Conservation (phyloP, 2,113 vertebrate species). For the Petaurus breviceps region DNA sequence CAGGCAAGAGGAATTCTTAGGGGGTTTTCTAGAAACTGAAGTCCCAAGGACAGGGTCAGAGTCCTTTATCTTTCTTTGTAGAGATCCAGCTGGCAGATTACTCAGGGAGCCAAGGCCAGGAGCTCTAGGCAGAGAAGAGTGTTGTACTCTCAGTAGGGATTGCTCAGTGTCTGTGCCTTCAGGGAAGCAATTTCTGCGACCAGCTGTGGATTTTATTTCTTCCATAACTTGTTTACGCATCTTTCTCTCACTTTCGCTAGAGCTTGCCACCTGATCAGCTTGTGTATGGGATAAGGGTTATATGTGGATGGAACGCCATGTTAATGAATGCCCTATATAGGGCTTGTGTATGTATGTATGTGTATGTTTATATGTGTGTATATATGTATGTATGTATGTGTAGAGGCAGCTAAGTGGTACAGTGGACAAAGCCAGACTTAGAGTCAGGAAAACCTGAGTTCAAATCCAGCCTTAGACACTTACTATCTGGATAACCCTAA, state of each 20-base stretch:
- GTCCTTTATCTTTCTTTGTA: slow-evolving; percentile 36
- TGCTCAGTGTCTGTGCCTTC: slow-evolving; percentile 25
- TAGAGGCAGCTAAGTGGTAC: neutral
- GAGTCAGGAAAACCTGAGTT: neutral
- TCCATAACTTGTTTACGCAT: neutral
- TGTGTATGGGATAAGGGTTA: neutral
- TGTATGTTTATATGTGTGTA: neutral
- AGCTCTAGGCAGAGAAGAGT: slow-evolving; percentile 3
- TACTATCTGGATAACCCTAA: neutral
- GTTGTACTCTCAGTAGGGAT: neutral
- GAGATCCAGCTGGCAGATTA: neutral
- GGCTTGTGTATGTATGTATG: accelerated
- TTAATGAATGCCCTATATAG: neutral
- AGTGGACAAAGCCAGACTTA: neutral
- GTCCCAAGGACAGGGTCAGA: neutral
- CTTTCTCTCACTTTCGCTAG: neutral
- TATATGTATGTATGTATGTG: neutral
- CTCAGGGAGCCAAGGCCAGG: neutral
- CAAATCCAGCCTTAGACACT: neutral
- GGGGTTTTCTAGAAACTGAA: neutral
- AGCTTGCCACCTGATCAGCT: accelerated
- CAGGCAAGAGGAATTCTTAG: neutral
- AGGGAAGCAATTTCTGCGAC: slow-evolving; percentile 12
- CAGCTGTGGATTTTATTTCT: slow-evolving; percentile 52
- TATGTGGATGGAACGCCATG: accelerated